Conservation (phyloP, 2,888 invertebrate genomes). For the Tachystola acroxantha region DNA sequence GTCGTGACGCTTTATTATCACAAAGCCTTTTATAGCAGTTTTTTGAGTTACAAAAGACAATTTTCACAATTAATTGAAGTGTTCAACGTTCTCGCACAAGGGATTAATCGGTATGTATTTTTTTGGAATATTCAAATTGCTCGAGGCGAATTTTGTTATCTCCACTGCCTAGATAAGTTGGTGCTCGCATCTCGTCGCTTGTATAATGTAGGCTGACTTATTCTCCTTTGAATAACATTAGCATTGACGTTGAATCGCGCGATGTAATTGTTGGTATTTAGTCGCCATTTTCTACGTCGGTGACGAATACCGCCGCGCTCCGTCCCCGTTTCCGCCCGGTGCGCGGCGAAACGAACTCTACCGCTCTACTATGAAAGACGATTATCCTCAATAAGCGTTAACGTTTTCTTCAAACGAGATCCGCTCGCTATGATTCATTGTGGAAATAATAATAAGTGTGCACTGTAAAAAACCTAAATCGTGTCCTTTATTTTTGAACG, state of each 20-base stretch:
- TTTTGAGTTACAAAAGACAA: slow-evolving; percentile 39
- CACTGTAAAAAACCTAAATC: slow-evolving; percentile 10
- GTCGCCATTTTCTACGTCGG: slow-evolving; percentile 77
- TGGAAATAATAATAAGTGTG: slow-evolving; percentile 54
- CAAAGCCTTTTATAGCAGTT: slow-evolving; percentile 46
- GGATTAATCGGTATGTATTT: slow-evolving; percentile 51
- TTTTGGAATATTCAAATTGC: slow-evolving; percentile 26
- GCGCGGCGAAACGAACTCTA: slow-evolving; percentile 65
- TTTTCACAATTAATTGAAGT: slow-evolving; percentile 32
- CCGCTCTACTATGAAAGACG: slow-evolving; percentile 53
- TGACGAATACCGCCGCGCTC: slow-evolving; percentile 66
- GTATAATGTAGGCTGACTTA: slow-evolving; percentile 28
- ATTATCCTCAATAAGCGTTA: slow-evolving; percentile 39
- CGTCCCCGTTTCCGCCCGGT: slow-evolving; percentile 62
- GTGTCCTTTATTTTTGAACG: slow-evolving; percentile 25
- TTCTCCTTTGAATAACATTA: slow-evolving; percentile 40
- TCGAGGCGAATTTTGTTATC: slow-evolving; percentile 47
- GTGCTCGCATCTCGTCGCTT: slow-evolving; percentile 29
- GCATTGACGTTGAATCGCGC: slow-evolving; percentile 43
- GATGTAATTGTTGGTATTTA: slow-evolving; percentile 74
- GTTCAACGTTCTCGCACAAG: slow-evolving; percentile 23
- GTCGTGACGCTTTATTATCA: slow-evolving; percentile 65
- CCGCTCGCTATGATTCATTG: slow-evolving; percentile 66
- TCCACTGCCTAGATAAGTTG: slow-evolving; percentile 39
- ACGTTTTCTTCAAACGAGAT: slow-evolving; percentile 50